phyloP scores from a whole-genome alignment of 2,888 invertebrate species.

The Andrena hattorfiana region DNA sequence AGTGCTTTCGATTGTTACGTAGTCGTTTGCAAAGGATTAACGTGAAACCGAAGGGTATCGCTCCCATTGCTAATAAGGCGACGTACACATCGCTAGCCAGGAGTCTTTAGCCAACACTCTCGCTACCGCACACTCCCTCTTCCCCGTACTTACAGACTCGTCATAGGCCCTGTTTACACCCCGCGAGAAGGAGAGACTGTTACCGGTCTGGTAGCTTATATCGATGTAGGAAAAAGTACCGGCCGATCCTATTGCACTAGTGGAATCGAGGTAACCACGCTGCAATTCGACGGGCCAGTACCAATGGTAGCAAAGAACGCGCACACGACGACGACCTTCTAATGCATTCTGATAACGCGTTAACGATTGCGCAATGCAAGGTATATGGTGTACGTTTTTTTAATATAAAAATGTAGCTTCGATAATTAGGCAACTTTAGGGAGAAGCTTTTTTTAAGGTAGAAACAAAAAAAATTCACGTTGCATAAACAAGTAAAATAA shows the following conservation, averaged over 20 bases:
- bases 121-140: conserved; percentile 44
- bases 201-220: conserved; percentile 64
- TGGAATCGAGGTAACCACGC: conserved; percentile 54
- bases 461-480: neutral
- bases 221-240: conserved; percentile 64
- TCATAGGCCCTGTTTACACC: conserved; percentile 61
- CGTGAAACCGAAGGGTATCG: conserved; percentile 35
- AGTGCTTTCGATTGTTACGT: neutral
- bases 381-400: neutral
- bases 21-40: neutral
- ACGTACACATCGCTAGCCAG: conserved; percentile 48
- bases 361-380: conserved; percentile 22
- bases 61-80: conserved; percentile 58
- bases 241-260: conserved; percentile 62
- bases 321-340: conserved; percentile 40
- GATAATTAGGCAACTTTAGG: neutral
- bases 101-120: conserved; percentile 50
- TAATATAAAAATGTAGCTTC: neutral
- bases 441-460: neutral
- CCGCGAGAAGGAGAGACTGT: conserved; percentile 57
- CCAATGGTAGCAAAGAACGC: conserved; percentile 39
- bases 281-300: conserved; percentile 55
- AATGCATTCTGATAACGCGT: conserved; percentile 49
- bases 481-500: neutral
- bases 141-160: conserved; percentile 42